A percentile compares a stretch with the other conserved stretches of the same genome.
Evolutionary conservation across 2,888 invertebrate genomes (phyloP).

Genomic region (Ramazzottius varieornatus): DNA sequence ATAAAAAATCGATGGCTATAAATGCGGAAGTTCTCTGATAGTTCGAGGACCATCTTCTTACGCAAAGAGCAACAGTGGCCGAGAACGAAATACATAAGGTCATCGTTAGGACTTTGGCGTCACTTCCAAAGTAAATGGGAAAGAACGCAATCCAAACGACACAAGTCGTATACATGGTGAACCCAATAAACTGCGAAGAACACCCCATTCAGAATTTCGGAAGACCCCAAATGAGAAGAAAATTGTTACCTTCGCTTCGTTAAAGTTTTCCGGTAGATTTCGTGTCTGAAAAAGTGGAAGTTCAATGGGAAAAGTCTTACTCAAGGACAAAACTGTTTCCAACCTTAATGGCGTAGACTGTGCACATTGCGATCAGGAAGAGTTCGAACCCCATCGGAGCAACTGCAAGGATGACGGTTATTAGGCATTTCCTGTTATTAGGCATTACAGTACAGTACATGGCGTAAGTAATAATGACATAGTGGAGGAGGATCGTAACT

Average conservation of each 20-base stretch:
- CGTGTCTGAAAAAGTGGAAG: too few species aligned
- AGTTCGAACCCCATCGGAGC: conserved; percentile 53
- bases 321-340: too few species aligned
- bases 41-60: too few species aligned
- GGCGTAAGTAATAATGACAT: too few species aligned
- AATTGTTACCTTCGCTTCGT: conserved; percentile 51
- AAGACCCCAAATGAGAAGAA: conserved; percentile 9
- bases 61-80: conserved; percentile 42
- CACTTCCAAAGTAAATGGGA: conserved; percentile 75
- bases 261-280: conserved; percentile 93
- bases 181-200: conserved; percentile 50
- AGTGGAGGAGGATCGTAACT: too few species aligned
- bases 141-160: conserved; percentile 95
- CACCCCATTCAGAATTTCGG: not conserved
- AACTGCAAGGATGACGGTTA: too few species aligned
- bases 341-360: conserved; percentile 81
- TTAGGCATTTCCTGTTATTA: too few species aligned
- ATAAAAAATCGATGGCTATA: too few species aligned
- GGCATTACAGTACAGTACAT: too few species aligned
- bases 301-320: not conserved
- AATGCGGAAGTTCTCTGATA: too few species aligned
- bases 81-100: conserved; percentile 45
- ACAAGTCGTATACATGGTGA: conserved; percentile 96
- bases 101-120: conserved; percentile 29
- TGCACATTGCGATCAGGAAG: conserved; percentile 47